phyloP scores from a whole-genome alignment of 1,140 invertebrate genomes.

The Aphaenogaster rudis region DNA sequence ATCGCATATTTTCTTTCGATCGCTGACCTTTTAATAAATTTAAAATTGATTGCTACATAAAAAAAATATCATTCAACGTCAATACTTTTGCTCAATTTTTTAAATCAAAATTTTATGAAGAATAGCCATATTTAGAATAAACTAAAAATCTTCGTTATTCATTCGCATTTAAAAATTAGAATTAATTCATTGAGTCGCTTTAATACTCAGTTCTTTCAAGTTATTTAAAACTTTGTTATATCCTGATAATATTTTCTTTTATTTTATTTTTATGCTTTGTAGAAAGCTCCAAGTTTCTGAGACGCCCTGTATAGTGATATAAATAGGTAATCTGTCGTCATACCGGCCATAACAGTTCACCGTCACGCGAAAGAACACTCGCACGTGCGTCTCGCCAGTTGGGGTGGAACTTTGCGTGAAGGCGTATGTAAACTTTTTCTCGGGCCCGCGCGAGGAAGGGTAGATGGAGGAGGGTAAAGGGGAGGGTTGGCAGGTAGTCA shows the following conservation, averaged over 20 bases:
- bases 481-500: constrained; percentile 44
- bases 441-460: not conserved
- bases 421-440: constrained; percentile 57
- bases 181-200: not conserved
- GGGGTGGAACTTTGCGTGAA: constrained; percentile 51
- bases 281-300: not conserved
- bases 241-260: not conserved
- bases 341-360: constrained; percentile 59
- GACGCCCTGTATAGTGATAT: not conserved
- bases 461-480: not conserved
- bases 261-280: not conserved
- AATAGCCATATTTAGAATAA: not conserved
- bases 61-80: not conserved
- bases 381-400: constrained; percentile 41
- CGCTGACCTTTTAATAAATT: not conserved
- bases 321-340: constrained; percentile 66
- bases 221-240: not conserved
- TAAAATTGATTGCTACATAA: not conserved
- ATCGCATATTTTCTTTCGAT: not conserved
- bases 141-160: not conserved
- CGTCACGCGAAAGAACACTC: constrained; percentile 67
- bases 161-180: not conserved
- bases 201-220: not conserved
- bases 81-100: constrained; percentile 5
- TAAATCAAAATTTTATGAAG: not conserved